Conservation (phyloP, 2,113 vertebrate genomes). For the Lynx canadensis region DNA sequence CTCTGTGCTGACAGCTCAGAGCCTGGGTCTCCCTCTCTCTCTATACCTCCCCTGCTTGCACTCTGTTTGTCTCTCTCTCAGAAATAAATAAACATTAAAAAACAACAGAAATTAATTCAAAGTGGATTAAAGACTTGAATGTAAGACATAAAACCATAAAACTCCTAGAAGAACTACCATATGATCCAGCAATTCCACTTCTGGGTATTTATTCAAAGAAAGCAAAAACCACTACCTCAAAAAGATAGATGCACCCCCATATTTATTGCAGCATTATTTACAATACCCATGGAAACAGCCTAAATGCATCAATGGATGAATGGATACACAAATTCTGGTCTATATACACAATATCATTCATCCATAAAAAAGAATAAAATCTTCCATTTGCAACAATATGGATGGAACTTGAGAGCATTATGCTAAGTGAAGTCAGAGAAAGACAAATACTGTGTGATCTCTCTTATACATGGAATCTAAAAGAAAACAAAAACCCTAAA, state of each 20-base stretch:
- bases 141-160: background rate
- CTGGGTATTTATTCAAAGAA: background rate
- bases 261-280: background rate
- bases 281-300: background rate
- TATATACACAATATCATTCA: background rate
- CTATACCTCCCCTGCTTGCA: no score
- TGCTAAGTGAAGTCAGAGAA: background rate
- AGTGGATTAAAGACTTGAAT: background rate
- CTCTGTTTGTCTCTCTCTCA: no score
- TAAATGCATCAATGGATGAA: background rate
- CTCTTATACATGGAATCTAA: background rate
- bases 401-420: background rate
- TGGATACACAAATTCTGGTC: background rate
- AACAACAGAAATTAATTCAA: background rate
- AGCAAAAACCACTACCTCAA: background rate
- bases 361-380: background rate
- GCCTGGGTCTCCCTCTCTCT: no score
- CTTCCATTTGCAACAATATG: background rate
- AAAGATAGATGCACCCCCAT: background rate
- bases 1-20: no score
- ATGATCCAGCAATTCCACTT: background rate
- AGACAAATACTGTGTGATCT: background rate
- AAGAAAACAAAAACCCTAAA: background rate
- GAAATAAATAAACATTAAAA: no score
- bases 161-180: background rate